These are phyloP conservation scores for Calephelis nemesis DNA, from an alignment of 1,140 invertebrate species.

Conservation along the genomic window DNA sequence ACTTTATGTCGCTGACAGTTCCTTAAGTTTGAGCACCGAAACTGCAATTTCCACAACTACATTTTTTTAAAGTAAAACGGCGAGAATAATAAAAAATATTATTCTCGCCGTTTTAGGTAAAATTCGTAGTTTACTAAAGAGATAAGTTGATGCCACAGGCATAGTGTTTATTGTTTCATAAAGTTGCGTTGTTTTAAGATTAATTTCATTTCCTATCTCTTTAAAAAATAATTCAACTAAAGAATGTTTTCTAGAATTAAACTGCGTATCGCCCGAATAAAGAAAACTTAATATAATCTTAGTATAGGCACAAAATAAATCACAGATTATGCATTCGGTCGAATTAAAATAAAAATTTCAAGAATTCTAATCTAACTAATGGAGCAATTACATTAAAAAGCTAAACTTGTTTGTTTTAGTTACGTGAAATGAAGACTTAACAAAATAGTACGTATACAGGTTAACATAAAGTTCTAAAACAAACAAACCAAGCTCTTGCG, in stretches of 20 bases:
- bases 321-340: conserved; percentile 47
- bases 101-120: background rate
- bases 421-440: conserved; percentile 2
- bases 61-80: too few relatives aligned
- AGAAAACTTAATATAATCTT: conserved; percentile 27
- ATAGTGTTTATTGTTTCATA: background rate
- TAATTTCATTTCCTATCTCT: background rate
- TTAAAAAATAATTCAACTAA: conserved; percentile 3
- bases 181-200: background rate
- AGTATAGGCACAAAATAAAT: conserved; percentile 25
- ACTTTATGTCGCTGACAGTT: too few relatives aligned
- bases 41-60: too few relatives aligned
- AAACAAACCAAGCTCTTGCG: conserved; percentile 60
- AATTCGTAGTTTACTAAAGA: background rate
- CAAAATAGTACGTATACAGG: conserved; percentile 18
- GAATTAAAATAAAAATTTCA: conserved; percentile 68
- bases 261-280: conserved; percentile 10
- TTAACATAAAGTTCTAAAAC: conserved; percentile 29
- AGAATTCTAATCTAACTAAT: conserved; percentile 76
- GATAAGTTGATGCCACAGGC: background rate
- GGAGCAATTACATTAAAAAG: conserved; percentile 66
- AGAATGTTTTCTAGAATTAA: background rate
- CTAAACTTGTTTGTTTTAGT: conserved; percentile 58
- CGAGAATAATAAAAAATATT: too few relatives aligned
- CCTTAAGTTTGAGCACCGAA: too few relatives aligned